Evolutionary conservation across 2,888 invertebrate genomes (phyloP).

Genomic region (Mythimna lalbum): DNA sequence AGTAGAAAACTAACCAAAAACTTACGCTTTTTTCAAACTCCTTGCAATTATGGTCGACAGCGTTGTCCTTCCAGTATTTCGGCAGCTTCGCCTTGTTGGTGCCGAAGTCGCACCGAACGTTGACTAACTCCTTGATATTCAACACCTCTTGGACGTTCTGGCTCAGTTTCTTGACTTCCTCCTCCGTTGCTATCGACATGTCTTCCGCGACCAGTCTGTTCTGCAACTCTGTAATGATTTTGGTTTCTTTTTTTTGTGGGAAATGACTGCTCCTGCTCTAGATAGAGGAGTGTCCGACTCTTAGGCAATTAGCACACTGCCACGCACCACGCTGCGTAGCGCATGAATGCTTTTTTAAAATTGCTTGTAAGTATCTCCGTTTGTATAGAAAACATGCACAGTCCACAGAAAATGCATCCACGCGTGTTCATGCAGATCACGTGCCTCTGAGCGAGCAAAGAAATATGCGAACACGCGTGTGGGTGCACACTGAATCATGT

Average conservation of each 20-base stretch:
- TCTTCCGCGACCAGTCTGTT: constrained; percentile 25
- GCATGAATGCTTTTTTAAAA: too few relatives aligned
- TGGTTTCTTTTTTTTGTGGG: not conserved
- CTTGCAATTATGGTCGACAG: constrained; percentile 61
- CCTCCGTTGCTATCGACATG: constrained; percentile 43
- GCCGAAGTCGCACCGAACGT: constrained; percentile 60
- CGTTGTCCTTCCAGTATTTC: constrained; percentile 61
- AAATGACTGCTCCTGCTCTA: too few relatives aligned
- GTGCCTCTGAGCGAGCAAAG: too few relatives aligned
- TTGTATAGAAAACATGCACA: too few relatives aligned
- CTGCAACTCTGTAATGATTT: constrained; percentile 48
- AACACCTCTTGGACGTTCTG: constrained; percentile 42
- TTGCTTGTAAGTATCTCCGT: too few relatives aligned
- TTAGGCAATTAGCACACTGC: too few relatives aligned
- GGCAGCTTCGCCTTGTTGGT: constrained; percentile 36
- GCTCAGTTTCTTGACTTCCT: constrained; percentile 51
- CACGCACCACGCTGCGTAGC: too few relatives aligned
- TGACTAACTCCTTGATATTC: constrained; percentile 56
- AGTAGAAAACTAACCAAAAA: not conserved
- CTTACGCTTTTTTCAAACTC: constrained; percentile 59
- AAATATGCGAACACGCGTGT: too few relatives aligned
- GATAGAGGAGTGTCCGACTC: too few relatives aligned
- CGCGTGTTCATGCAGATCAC: too few relatives aligned
- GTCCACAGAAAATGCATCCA: too few relatives aligned
- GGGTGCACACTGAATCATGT: too few relatives aligned